Percentiles rank a stretch among this genome's conserved stretches.
Conservation (phyloP, 2,113 vertebrate genomes). For the Oreochromis tanganicae region DNA sequence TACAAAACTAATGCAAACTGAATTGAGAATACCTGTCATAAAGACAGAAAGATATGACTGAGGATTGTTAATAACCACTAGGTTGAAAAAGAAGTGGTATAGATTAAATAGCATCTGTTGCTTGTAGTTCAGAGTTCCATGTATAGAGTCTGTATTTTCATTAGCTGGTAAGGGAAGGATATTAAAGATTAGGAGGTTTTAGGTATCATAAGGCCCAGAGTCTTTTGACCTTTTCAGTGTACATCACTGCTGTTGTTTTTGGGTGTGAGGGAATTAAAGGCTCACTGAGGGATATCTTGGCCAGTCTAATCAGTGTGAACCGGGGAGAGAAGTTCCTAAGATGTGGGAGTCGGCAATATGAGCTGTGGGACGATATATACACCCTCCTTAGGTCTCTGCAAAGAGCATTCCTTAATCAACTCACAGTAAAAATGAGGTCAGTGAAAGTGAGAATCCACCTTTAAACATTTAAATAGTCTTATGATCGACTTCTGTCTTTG, state of each 20-base stretch:
- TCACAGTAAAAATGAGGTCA: neutral
- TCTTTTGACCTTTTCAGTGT: conserved; percentile 54
- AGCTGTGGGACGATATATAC: conserved; percentile 36
- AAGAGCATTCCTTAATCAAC: conserved; percentile 54
- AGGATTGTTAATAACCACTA: neutral
- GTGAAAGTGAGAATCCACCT: neutral
- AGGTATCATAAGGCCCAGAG: conserved; percentile 23
- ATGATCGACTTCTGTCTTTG: neutral
- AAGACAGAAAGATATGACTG: neutral
- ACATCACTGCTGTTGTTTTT: conserved; percentile 33
- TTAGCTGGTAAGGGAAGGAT: conserved; percentile 28
- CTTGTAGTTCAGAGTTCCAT: neutral
- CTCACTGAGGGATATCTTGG: conserved; percentile 30
- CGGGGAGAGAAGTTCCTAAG: neutral
- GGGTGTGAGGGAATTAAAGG: conserved; percentile 47
- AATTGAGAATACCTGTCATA: neutral
- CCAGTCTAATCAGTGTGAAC: conserved; percentile 49
- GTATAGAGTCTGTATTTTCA: conserved; percentile 9
- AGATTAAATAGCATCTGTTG: neutral
- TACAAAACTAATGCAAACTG: neutral
- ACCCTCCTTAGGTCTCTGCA: conserved; percentile 2
- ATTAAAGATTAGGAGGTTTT: conserved; percentile 42
- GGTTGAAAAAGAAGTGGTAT: neutral
- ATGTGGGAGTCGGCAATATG: conserved; percentile 26
- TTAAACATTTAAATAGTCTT: neutral